A percentile compares a stretch with the other conserved stretches of the same genome.
phyloP scores from a whole-genome alignment of 1,140 invertebrate genomes.

The Pissodes strobi region DNA sequence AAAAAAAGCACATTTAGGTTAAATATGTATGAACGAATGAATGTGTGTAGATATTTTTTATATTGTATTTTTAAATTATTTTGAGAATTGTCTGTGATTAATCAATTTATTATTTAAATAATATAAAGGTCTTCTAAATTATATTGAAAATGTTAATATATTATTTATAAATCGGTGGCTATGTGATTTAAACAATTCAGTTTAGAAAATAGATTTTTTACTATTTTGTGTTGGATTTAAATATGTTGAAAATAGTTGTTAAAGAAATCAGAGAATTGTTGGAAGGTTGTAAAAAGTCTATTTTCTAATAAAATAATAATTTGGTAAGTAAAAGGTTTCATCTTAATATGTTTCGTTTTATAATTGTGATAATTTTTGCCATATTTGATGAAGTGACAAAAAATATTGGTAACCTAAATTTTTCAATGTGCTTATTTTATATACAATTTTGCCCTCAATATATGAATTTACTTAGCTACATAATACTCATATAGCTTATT shows the following conservation, averaged over 20 bases:
- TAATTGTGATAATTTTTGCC: conserved; percentile 18
- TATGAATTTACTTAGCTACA: neutral
- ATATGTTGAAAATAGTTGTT: conserved; percentile 3
- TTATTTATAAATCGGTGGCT: conserved; percentile 11
- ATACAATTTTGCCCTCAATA: too few relatives aligned
- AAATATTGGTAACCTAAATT: too few relatives aligned
- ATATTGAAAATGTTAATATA: conserved; percentile 11
- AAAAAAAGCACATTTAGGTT: too few relatives aligned
- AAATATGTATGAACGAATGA: too few relatives aligned
- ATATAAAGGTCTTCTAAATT: conserved; percentile 8
- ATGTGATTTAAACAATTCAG: conserved; percentile 1
- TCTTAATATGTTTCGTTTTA: conserved; percentile 3
- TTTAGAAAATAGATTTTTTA: conserved; percentile 15
- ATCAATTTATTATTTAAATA: conserved; percentile 17
- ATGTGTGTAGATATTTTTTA: too few relatives aligned
- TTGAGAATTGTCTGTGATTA: conserved; percentile 16
- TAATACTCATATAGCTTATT: neutral
- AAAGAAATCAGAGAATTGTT: conserved; percentile 1
- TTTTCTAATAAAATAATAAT: neutral
- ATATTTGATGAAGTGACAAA: conserved; percentile 5
- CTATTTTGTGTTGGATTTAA: neutral
- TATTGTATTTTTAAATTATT: too few relatives aligned
- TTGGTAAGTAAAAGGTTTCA: conserved; percentile 5
- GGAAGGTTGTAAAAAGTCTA: conserved; percentile 6
- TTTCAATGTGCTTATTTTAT: too few relatives aligned